Evolutionary conservation across 2,888 invertebrate genomes (phyloP).

Genomic region (Drosophila pseudotalamancana): DNA sequence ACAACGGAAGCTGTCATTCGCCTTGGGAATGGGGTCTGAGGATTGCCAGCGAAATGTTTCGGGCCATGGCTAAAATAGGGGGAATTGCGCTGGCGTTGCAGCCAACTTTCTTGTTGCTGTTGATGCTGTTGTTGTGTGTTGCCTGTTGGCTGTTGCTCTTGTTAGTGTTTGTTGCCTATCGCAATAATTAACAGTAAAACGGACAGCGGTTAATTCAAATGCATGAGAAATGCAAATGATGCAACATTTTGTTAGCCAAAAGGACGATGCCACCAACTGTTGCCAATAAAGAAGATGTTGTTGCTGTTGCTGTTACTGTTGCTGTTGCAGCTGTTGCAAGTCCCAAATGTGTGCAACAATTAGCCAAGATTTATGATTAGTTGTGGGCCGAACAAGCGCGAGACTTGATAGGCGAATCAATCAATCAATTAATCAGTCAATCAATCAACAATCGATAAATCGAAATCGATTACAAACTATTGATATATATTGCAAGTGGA

Average conservation of each 20-base stretch:
- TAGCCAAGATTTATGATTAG: constrained; percentile 53
- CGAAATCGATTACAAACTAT: neutral
- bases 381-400: constrained; percentile 11
- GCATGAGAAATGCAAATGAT: constrained; percentile 77
- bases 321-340: neutral
- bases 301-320: neutral
- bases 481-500: too few relatives aligned
- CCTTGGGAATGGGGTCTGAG: constrained; percentile 67
- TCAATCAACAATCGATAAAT: neutral
- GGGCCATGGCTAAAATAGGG: constrained; percentile 17
- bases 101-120: constrained; percentile 14
- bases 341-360: constrained; percentile 37
- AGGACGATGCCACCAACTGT: constrained; percentile 52
- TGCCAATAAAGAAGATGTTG: constrained; percentile 64
- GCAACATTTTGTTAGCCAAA: constrained; percentile 64
- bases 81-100: constrained; percentile 44
- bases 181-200: constrained; percentile 78
- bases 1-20: constrained; percentile 80
- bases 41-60: constrained; percentile 44
- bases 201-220: constrained; percentile 77
- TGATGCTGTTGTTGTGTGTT: constrained; percentile 7
- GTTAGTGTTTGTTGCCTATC: constrained; percentile 62
- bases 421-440: neutral
- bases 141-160: constrained; percentile 32
- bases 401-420: too few relatives aligned